phyloP scores from a whole-genome alignment of 2,113 vertebrate genomes.

The Mus musculus region DNA sequence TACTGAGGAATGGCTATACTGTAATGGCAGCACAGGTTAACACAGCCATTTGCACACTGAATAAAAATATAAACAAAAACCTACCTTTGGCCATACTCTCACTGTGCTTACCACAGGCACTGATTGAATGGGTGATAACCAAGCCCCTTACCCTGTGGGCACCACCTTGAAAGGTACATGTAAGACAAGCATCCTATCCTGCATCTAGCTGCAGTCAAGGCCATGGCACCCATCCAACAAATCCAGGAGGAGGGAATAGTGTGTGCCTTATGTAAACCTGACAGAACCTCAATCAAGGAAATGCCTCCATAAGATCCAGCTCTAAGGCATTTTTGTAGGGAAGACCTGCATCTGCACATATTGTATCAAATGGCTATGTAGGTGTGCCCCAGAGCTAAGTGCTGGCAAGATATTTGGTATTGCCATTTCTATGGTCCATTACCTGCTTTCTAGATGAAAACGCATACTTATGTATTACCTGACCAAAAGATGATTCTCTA shows the following conservation, averaged over 20 bases:
- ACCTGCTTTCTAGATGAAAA: too few species aligned
- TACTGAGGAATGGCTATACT: neutral
- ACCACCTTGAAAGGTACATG: neutral
- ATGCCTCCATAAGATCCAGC: neutral
- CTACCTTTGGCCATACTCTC: neutral
- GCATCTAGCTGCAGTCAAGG: neutral
- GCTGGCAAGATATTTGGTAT: too few species aligned
- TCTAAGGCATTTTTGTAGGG: neutral
- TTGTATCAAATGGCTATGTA: too few species aligned
- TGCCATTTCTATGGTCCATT: too few species aligned
- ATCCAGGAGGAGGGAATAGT: neutral
- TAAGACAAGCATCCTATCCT: neutral
- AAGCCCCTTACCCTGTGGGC: neutral
- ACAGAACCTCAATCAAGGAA: neutral
- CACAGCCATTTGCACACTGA: neutral
- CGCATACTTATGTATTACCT: too few species aligned
- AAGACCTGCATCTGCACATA: too few species aligned
- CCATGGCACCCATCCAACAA: neutral
- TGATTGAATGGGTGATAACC: neutral
- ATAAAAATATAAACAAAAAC: neutral
- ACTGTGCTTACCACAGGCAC: neutral
- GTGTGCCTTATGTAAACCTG: neutral
- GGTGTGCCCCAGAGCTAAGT: too few species aligned
- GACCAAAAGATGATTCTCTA: too few species aligned
- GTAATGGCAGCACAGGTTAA: neutral